Evolutionary conservation across 2,113 vertebrate species (phyloP).

Genomic region (Miniopterus natalensis): DNA sequence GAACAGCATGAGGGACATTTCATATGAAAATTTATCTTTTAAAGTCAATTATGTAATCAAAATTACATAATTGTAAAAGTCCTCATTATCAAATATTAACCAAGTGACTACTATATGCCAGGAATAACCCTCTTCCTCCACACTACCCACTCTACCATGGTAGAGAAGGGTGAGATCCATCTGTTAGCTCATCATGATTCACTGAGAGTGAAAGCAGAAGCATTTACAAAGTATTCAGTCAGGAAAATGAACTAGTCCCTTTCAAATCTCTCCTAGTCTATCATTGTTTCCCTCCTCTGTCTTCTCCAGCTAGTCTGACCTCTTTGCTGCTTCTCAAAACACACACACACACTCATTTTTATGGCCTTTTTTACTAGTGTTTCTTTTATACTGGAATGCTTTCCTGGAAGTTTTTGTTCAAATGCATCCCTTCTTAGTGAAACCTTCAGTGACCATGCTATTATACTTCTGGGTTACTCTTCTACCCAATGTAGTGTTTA

Average conservation of each 20-base stretch:
- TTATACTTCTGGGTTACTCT: background rate
- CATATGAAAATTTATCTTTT: background rate
- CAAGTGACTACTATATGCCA: background rate
- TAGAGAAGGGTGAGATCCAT: background rate
- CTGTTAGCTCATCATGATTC: background rate
- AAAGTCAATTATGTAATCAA: background rate
- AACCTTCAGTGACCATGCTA: background rate
- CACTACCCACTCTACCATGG: too few species aligned
- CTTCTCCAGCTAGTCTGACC: background rate
- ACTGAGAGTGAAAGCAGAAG: background rate
- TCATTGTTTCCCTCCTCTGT: background rate
- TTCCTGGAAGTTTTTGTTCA: background rate
- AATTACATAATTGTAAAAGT: background rate
- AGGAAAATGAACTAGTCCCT: background rate
- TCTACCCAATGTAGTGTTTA: slow-evolving; percentile 63
- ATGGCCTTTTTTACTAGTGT: background rate
- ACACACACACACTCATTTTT: background rate
- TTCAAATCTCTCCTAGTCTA: background rate
- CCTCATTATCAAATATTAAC: background rate
- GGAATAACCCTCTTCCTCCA: background rate
- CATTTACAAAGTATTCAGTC: background rate
- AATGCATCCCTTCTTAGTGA: background rate
- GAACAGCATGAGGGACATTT: background rate
- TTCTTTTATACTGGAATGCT: background rate
- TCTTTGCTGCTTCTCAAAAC: background rate